Percentiles rank a stretch among this genome's conserved stretches.
Conservation (phyloP, 2,113 vertebrate species). For the Zingel zingel region DNA sequence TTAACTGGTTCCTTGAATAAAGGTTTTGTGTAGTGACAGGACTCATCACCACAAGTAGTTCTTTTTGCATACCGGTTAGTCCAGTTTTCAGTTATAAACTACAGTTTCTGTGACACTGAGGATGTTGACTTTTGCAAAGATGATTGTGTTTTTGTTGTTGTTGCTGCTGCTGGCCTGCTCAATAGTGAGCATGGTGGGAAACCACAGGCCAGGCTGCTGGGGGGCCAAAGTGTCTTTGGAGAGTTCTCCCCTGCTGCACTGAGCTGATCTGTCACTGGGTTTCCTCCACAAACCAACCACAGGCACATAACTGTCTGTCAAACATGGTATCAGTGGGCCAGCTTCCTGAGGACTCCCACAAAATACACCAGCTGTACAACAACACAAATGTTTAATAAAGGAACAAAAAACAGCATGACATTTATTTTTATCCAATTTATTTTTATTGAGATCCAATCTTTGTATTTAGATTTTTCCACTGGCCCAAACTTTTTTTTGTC, state of each 20-base stretch:
- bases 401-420: neutral
- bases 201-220: conserved; percentile 37
- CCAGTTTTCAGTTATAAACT: neutral
- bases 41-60: conserved; percentile 47
- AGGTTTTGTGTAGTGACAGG: conserved; percentile 67
- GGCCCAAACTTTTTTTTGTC: too few species aligned
- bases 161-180: conserved; percentile 16
- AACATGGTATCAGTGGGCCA: conserved; percentile 26
- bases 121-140: neutral
- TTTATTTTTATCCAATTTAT: conserved; percentile 28
- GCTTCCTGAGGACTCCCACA: conserved; percentile 71
- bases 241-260: conserved; percentile 72
- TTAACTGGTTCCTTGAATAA: conserved; percentile 70
- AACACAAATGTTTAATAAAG: conserved; percentile 11
- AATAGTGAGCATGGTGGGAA: conserved; percentile 8
- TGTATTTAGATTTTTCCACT: too few species aligned
- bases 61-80: neutral
- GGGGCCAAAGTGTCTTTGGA: conserved; percentile 21
- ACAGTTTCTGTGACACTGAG: neutral
- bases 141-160: conserved; percentile 9
- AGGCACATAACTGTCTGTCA: conserved; percentile 77
- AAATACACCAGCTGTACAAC: conserved; percentile 1
- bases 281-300: conserved; percentile 80
- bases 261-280: conserved; percentile 82
- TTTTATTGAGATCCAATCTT: too few species aligned